A percentile compares a stretch with the other conserved stretches of the same genome.
Conservation (phyloP, 1,140 invertebrate species). For the Adelges cooleyi region DNA sequence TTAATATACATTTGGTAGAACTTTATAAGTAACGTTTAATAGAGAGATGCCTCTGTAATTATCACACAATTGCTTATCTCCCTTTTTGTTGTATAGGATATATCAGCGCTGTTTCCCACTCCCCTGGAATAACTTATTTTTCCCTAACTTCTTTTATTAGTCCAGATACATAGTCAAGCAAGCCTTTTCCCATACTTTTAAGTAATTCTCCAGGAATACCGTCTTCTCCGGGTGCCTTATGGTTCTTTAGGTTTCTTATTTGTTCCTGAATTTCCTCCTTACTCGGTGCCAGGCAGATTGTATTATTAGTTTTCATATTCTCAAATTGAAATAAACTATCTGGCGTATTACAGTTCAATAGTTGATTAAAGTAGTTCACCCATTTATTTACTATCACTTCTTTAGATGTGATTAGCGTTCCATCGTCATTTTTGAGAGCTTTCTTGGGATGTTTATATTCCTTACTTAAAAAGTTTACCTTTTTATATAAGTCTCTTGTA, state of each 20-base stretch:
- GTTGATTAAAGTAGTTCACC: too few relatives aligned
- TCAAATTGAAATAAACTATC: background rate
- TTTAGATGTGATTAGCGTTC: conserved; percentile 12
- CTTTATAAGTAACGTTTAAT: background rate
- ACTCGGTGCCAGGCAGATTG: background rate
- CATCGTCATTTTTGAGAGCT: conserved; percentile 11
- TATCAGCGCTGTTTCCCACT: background rate
- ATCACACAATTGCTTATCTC: background rate
- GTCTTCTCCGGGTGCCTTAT: too few relatives aligned
- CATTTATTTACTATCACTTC: conserved; percentile 9
- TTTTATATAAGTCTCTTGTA: too few relatives aligned
- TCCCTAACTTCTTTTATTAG: background rate
- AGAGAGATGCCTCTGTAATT: background rate
- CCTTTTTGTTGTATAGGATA: too few relatives aligned
- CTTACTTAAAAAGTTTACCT: conserved; percentile 27
- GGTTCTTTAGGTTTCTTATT: too few relatives aligned
- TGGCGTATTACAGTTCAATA: too few relatives aligned
- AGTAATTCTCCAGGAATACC: background rate
- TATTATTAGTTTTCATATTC: background rate
- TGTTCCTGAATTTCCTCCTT: too few relatives aligned
- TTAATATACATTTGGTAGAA: background rate
- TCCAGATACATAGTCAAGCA: too few relatives aligned
- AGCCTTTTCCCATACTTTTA: background rate
- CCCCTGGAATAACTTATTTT: background rate
- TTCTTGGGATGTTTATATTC: conserved; percentile 15